Base-by-base conservation (phyloP, 2,113 vertebrate genomes). In the Tachuris rubrigastra region DNA sequence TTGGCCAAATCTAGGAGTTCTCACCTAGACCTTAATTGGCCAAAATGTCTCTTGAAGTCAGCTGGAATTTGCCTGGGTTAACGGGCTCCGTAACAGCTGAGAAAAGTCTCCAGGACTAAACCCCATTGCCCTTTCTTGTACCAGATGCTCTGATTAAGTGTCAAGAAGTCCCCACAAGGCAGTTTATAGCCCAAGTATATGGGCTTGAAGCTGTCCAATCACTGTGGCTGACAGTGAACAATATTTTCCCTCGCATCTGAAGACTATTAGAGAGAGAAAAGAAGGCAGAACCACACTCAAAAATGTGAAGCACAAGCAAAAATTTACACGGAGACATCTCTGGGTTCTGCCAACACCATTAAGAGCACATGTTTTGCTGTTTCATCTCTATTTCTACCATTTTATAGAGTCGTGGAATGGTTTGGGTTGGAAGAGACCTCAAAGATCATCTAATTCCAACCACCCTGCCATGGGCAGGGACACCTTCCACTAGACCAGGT, bases 231-330 rank as follows among this genome's bases (percentile, higher is more conserved):
- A 95, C 91, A 96, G 85, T 10, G 37, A 97, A 65, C 59, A 42
- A 65, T 46, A 75, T 97, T 97, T 98, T 95, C 94, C 95, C 66
- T 76, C 1, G 1, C 18, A 85, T 88, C 93, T 94, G 96, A 81
- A 79, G 85, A 62, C 16, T 7, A 25, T 81, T 88, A 80, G 55
- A 66, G 42, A 79, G 78, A 83, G 72, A 69, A 88, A 92, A 82
- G 27, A 56, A 91, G 91, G 74, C 19, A 77, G 72, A 85, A 46
- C 24, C 59, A 27, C 73, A 78, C 90, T 66, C 44, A 69, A 94
- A 96, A 96, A 95, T 55, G 63, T 82, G 94, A 93, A 96, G n/a
- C 76, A 73, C 89, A 94, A 88, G 94, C 91, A 90, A 78, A 97
- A 97, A 85, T 20, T 23, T 10, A 78, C 11, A 78, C 31, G 56